phyloP scores from a whole-genome alignment of 1,140 invertebrate genomes.

The Thalassaphorura encarpata region DNA sequence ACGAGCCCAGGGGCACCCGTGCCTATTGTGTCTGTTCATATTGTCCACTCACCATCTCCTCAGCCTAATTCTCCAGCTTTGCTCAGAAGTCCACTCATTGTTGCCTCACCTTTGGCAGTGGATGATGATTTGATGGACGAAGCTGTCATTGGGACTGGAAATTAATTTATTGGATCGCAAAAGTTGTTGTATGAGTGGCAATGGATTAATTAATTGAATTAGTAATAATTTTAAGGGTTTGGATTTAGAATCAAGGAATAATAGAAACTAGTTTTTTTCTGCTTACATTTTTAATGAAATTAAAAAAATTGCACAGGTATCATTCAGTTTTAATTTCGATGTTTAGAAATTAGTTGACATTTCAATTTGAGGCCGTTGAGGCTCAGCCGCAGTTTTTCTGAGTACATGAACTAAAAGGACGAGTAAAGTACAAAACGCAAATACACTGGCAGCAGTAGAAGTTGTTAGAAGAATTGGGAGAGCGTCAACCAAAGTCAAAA shows the following conservation, averaged over 20 bases:
- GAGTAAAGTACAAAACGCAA: background rate
- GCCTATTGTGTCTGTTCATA: constrained; percentile 47
- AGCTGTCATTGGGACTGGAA: constrained; percentile 61
- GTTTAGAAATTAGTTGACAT: constrained; percentile 1
- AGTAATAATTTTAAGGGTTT: background rate
- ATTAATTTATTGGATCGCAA: background rate
- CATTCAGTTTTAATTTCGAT: background rate
- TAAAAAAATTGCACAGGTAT: background rate
- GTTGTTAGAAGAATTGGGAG: too few relatives aligned
- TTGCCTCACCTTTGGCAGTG: constrained; percentile 62
- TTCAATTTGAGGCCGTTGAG: background rate
- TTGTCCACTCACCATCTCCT: constrained; percentile 65
- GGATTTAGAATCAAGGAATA: background rate
- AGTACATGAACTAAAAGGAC: background rate
- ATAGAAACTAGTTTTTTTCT: background rate
- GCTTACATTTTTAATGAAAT: background rate
- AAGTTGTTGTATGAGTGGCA: background rate
- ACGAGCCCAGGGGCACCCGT: constrained; percentile 2
- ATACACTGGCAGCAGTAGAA: background rate
- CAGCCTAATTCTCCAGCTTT: constrained; percentile 30
- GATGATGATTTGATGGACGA: constrained; percentile 85
- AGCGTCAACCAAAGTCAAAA: too few relatives aligned
- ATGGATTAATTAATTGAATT: background rate
- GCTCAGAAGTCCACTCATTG: constrained; percentile 48
- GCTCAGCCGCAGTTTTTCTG: background rate